phyloP scores from a whole-genome alignment of 92 coral and sea anemone species.

The Heliopora coerulea region DNA sequence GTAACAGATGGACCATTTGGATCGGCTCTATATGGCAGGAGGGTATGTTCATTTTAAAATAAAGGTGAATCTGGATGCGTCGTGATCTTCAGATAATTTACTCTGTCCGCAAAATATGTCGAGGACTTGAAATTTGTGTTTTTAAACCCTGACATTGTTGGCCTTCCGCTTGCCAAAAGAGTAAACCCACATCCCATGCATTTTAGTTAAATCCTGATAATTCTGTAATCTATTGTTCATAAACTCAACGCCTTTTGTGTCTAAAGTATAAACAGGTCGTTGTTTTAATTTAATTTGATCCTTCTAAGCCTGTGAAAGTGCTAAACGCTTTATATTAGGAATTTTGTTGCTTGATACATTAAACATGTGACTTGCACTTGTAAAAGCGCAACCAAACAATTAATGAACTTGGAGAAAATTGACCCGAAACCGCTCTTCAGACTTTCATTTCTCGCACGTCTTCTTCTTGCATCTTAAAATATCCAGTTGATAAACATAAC shows the following conservation, averaged over 20 bases:
- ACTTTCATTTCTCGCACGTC: no score
- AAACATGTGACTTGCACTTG: constrained; percentile 35
- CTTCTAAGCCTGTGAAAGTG: constrained; percentile 37
- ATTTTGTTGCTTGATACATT: constrained; percentile 28
- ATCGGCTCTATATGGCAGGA: constrained; percentile 4
- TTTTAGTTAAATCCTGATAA: constrained; percentile 17
- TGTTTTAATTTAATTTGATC: constrained; percentile 49
- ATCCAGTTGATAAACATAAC: constrained; percentile 29
- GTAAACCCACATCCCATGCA: not conserved
- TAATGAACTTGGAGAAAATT: constrained; percentile 7
- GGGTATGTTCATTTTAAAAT: constrained; percentile 26
- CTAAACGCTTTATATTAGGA: constrained; percentile 36
- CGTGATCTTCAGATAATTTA: no score
- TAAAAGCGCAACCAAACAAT: constrained; percentile 15
- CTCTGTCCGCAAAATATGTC: no score
- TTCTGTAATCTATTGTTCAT: constrained; percentile 34
- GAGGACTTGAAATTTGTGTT: not conserved
- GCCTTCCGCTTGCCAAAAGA: no score
- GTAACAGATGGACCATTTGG: constrained; percentile 6
- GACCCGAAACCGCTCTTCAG: no score
- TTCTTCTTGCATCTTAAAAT: not conserved
- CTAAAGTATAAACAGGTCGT: constrained; percentile 41
- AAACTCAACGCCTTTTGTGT: constrained; percentile 44
- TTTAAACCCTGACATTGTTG: no score
- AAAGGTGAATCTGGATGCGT: no score